Evolutionary conservation across 2,113 vertebrate species (phyloP), one percentile per base, ranked within the genome.

Genomic region (Acanthochromis polyacanthus): DNA sequence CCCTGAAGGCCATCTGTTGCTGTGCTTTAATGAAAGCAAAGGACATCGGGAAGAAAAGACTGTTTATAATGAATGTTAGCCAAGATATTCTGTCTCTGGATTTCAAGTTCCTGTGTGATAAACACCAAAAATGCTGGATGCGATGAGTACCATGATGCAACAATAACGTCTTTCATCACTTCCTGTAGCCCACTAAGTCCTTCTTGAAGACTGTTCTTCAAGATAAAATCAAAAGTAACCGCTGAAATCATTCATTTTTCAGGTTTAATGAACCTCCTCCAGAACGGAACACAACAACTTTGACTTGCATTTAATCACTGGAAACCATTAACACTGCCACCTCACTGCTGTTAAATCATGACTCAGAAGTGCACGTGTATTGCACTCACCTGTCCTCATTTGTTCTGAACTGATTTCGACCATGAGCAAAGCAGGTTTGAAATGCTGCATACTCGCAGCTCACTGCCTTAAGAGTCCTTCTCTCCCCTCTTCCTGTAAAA

Each of bases 401-500:
- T 65, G 30, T 69, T 89, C 65, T 43, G 15, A 45, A 3, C 65
- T 53, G 46, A 81, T 82, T 84, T 53, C 48, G 12, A 43, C 50
- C 57, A 0, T 1, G 17, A 65, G 65, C 38, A 50, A n/a, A 69
- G 48, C 84, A 8, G 14, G 46, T 80, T 88, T 61, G 52, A 22
- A 60, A 10, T 4, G 51, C 83, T 60, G 32, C 57, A 65, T 51
- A 10, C 63, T 22, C 59, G 40, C 75, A 52, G 53, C 75, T 71
- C 69, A 28, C 71, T 36, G 72, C 73, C 76, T 78, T 65, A 61
- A 69, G 72, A 84, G 79, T 74, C 76, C 66, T 74, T 74, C 80
- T 69, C 73, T 81, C 83, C 84, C 72, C 82, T 82, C 75, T 81
- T 87, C 78, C 82, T 78, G 80, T 85, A 83, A 82, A 85, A 87